A percentile compares a stretch with the other conserved stretches of the same genome.
phyloP scores from a whole-genome alignment of 2,113 vertebrate genomes.

The Anas platyrhynchos region DNA sequence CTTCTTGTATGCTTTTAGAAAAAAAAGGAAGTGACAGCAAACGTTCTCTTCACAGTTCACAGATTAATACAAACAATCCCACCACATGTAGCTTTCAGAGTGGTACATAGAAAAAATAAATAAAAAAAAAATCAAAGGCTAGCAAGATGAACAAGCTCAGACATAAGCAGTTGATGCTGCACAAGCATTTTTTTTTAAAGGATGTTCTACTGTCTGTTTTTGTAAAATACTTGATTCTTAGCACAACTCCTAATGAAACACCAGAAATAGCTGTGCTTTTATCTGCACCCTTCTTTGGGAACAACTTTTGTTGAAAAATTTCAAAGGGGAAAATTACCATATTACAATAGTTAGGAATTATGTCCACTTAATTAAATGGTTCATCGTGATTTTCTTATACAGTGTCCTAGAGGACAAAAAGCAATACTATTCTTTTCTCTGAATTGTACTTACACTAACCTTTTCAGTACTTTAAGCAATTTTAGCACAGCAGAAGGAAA shows the following conservation, averaged over 20 bases:
- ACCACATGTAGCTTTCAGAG: not conserved
- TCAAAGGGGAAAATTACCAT: not conserved
- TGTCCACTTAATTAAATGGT: not conserved
- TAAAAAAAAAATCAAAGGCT: not conserved
- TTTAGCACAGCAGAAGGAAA: not conserved
- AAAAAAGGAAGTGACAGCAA: slow-evolving; percentile 13
- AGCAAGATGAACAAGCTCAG: not conserved
- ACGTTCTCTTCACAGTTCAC: slow-evolving; percentile 20
- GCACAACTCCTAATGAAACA: not conserved
- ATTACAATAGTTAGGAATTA: not conserved
- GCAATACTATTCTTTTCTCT: not conserved
- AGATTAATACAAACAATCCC: not conserved
- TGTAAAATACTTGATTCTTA: not conserved
- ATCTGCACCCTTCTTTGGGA: not conserved
- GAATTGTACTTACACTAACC: not conserved
- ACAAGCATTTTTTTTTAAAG: not conserved
- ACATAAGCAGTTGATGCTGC: not conserved
- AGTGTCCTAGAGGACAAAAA: not conserved
- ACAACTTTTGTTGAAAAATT: not conserved
- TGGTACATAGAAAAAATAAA: not conserved
- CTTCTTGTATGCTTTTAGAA: not conserved
- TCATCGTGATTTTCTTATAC: not conserved
- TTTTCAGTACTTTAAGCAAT: not conserved
- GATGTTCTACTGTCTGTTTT: not conserved
- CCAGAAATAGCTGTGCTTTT: not conserved